Percentiles rank a stretch among this genome's conserved stretches.
These are phyloP conservation scores for Agrypnus murinus DNA, from an alignment of 2,888 invertebrate species.

Conservation along the genomic window DNA sequence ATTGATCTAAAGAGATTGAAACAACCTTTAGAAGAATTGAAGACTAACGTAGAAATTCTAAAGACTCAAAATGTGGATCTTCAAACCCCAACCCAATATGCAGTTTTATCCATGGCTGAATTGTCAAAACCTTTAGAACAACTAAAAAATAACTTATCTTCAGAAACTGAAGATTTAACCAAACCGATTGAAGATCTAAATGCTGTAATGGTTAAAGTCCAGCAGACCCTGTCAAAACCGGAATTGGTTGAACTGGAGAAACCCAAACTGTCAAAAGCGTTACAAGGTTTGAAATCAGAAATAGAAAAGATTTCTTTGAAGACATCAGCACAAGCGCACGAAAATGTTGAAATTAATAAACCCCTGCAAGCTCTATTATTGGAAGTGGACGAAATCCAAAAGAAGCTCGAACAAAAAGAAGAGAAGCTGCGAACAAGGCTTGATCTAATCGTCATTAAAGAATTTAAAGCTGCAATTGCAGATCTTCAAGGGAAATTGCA, in stretches of 20 bases:
- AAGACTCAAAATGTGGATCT: not conserved
- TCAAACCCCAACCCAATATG: not conserved
- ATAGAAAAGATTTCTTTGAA: conserved; percentile 7
- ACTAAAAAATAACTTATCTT: not conserved
- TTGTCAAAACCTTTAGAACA: not conserved
- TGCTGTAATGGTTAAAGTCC: conserved; percentile 47
- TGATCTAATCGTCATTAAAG: not conserved
- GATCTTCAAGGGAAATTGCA: not conserved
- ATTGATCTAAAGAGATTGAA: too few species aligned
- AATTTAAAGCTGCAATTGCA: not conserved
- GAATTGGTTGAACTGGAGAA: conserved; percentile 37
- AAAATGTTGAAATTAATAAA: not conserved
- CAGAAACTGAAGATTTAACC: not conserved
- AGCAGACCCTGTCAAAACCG: conserved; percentile 54
- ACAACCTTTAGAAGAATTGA: too few species aligned
- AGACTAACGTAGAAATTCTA: not conserved
- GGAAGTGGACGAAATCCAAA: not conserved
- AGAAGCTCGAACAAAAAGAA: not conserved
- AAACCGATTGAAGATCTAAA: conserved; percentile 40
- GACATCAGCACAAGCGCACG: not conserved
- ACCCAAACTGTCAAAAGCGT: not conserved
- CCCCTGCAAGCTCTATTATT: not conserved
- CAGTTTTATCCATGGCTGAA: not conserved
- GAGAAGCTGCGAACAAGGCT: not conserved
- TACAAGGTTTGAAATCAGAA: not conserved